Percentiles rank a stretch among this genome's conserved stretches.
These are phyloP conservation scores for Lepetodrilus schrolli DNA, from an alignment of 2,888 invertebrate genomes.

Conservation along the genomic window DNA sequence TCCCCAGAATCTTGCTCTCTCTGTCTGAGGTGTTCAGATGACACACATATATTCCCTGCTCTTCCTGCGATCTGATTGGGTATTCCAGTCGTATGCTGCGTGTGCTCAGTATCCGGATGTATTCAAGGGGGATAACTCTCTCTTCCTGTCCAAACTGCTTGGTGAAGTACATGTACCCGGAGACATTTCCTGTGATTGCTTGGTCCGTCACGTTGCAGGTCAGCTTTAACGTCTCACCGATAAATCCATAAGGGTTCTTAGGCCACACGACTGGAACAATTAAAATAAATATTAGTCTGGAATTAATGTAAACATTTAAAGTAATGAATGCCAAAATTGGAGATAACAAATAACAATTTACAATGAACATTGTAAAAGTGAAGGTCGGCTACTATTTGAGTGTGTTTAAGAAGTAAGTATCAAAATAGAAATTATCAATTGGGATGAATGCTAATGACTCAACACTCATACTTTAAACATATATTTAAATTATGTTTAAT, in stretches of 20 bases:
- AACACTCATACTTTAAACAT: too few species aligned
- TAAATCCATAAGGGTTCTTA: constrained; percentile 54
- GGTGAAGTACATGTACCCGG: constrained; percentile 52
- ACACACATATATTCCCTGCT: constrained; percentile 58
- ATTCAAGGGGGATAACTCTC: constrained; percentile 43
- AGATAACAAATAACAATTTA: background rate
- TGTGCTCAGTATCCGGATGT: constrained; percentile 49
- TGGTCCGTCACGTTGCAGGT: constrained; percentile 59
- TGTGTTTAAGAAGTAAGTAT: too few species aligned
- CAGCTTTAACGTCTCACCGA: constrained; percentile 54
- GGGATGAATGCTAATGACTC: too few species aligned
- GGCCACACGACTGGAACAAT: constrained; percentile 54
- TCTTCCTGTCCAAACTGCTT: constrained; percentile 40
- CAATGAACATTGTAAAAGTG: background rate
- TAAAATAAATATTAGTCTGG: background rate
- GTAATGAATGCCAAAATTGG: background rate
- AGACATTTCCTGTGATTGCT: constrained; percentile 49
- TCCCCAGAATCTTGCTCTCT: constrained; percentile 26
- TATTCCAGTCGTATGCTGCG: constrained; percentile 54
- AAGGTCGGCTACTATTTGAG: too few species aligned
- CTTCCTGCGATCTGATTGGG: constrained; percentile 43
- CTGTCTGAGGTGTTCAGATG: constrained; percentile 45
- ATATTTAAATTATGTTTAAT: too few species aligned
- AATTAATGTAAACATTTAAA: background rate
- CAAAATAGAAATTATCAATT: too few species aligned